Percentiles rank a stretch among this genome's conserved stretches.
phyloP scores from a whole-genome alignment of 2,888 invertebrate genomes.

The Cheilosia grossa region DNA sequence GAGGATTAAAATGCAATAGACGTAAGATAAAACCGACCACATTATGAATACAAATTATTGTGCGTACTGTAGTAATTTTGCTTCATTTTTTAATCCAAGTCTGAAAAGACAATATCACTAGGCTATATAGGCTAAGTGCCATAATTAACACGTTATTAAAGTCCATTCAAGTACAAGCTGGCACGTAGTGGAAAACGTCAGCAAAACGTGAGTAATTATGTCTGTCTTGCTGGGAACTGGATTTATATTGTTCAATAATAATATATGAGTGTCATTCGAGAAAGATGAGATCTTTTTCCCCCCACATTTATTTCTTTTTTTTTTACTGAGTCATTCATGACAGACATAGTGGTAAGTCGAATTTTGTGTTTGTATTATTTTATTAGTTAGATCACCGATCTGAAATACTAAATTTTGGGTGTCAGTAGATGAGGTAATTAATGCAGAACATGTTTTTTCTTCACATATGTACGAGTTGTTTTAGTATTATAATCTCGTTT shows the following conservation, averaged over 20 bases:
- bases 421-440: not conserved
- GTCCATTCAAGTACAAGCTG: not conserved
- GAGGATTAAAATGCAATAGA: not conserved
- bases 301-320: constrained; percentile 1
- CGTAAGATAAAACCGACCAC: constrained; percentile 3
- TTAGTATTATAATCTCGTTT: too few relatives aligned
- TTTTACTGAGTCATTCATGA: constrained; percentile 19
- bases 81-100: constrained; percentile 3
- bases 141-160: not conserved
- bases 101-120: constrained; percentile 18
- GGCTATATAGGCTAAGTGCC: not conserved
- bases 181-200: too few relatives aligned
- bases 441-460: too few relatives aligned
- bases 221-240: not conserved
- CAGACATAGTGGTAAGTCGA: constrained; percentile 6
- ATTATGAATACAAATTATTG: constrained; percentile 21
- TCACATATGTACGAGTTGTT: too few relatives aligned
- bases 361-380: not conserved
- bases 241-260: not conserved
- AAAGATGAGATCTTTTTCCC: not conserved
- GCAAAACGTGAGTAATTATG: not conserved
- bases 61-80: not conserved
- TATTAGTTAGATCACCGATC: constrained; percentile 37
- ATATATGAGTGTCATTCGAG: not conserved
- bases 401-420: constrained; percentile 1